Evolutionary conservation across 1,140 invertebrate genomes (phyloP), one percentile per base, ranked within the genome.

Genomic region (Calliphora vicina): DNA sequence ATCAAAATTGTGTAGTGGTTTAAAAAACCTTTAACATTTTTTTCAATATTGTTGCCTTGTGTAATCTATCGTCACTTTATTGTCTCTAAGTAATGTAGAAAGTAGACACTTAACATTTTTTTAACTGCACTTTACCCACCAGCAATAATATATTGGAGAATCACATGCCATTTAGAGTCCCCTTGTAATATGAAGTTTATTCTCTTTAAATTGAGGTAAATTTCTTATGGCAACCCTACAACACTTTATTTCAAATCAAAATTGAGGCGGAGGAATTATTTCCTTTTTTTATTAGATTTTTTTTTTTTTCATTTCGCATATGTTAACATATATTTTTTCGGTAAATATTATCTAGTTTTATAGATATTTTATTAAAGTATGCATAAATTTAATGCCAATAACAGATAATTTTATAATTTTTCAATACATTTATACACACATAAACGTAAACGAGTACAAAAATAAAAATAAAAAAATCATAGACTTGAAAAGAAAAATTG

Each of bases 331-430:
- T 67, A 67, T 67, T 67, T 23, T 23, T 67, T 23, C 8, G 9
- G 61, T 67, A 67, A 67, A 25, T 25, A 23, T 67, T 67, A 67
- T 67, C 61, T 67, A 67, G 61, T 67, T 67, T 67, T 67, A 67
- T 67, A 67, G 61, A 67, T 67, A 67, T 67, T 67, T 23, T 67
- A 67, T 67, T 67, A 67, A 67, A 67, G 5, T 67, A 67, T 67
- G 61, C 61, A 67, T 67, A 67, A 67, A 67, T 67, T 67, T 20
- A 67, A 67, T 67, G 61, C 61, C 61, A 23, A 67, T 67, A 67
- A 67, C 17, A 67, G n/a, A 67, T 67, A 67, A 67, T 67, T 67
- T 67, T 67, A 67, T 67, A 67, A 67, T 67, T 67, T 67, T 67
- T 67, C 61, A 67, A 67, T 67, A n/a, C n/a, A 57, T n/a, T 17